These are phyloP conservation scores for Acronicta alni DNA, from an alignment of 2,888 invertebrate genomes.

Conservation along the genomic window DNA sequence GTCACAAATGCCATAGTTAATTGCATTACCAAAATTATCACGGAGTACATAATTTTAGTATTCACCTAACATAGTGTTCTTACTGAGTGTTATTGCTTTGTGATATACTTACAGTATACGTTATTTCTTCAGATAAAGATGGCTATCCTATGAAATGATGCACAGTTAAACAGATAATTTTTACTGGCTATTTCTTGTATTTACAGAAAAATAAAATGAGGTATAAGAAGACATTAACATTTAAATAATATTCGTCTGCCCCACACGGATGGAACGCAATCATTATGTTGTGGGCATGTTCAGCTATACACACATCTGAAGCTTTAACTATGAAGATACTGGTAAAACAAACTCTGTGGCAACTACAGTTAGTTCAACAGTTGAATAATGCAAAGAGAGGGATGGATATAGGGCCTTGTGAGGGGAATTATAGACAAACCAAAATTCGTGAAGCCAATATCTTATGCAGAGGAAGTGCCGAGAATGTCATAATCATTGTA, in stretches of 20 bases:
- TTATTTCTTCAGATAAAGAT: conserved; percentile 90
- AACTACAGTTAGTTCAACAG: conserved; percentile 55
- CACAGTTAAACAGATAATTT: conserved; percentile 94
- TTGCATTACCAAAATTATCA: conserved; percentile 72
- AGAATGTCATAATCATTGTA: conserved; percentile 46
- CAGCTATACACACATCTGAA: conserved; percentile 50
- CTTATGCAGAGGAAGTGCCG: conserved; percentile 58
- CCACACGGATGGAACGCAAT: conserved; percentile 37
- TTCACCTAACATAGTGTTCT: conserved; percentile 87
- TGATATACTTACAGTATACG: conserved; percentile 89
- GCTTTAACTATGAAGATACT: conserved; percentile 54
- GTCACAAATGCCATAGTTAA: conserved; percentile 74
- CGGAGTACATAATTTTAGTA: conserved; percentile 76
- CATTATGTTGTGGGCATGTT: conserved; percentile 21
- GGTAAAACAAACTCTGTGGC: conserved; percentile 51
- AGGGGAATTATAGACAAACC: conserved; percentile 56
- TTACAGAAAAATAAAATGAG: conserved; percentile 81
- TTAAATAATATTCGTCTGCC: conserved; percentile 58
- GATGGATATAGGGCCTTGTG: conserved; percentile 53
- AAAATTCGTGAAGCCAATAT: conserved; percentile 60
- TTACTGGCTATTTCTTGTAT: conserved; percentile 90
- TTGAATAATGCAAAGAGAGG: conserved; percentile 45
- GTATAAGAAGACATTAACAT: conserved; percentile 67
- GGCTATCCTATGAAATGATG: conserved; percentile 93
- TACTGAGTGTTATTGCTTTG: conserved; percentile 88